phyloP scores from a whole-genome alignment of 2,113 vertebrate genomes.

The Dromaius novaehollandiae region DNA sequence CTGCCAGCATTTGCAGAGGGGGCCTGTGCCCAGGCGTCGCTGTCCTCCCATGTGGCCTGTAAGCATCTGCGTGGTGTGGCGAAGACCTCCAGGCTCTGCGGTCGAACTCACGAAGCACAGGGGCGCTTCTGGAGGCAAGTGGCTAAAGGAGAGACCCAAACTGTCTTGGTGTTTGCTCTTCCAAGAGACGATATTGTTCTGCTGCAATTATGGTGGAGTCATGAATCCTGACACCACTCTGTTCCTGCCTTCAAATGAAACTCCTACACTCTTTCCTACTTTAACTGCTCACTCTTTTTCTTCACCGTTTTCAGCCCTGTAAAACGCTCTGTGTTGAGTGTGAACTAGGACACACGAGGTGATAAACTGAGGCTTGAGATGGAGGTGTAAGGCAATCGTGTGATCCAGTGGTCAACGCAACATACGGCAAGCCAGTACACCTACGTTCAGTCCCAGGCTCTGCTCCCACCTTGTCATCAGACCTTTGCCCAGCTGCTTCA shows the following conservation, averaged over 20 bases:
- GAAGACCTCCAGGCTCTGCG: accelerated
- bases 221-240: background rate
- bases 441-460: background rate
- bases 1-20: background rate
- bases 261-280: background rate
- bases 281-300: background rate
- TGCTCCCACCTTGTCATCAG: background rate
- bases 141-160: background rate
- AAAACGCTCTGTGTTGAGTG: background rate
- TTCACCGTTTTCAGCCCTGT: background rate
- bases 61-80: background rate
- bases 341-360: background rate
- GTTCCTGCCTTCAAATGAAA: background rate
- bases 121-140: background rate
- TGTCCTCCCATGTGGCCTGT: background rate
- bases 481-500: background rate
- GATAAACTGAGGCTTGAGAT: accelerated
- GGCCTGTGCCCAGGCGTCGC: background rate
- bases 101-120: background rate
- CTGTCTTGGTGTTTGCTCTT: background rate
- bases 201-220: background rate
- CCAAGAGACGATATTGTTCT: background rate
- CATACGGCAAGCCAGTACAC: accelerated
- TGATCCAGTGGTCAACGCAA: background rate
- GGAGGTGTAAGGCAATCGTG: background rate